Conservation (phyloP, 2,888 invertebrate genomes). For the Adelphocoris suturalis region DNA sequence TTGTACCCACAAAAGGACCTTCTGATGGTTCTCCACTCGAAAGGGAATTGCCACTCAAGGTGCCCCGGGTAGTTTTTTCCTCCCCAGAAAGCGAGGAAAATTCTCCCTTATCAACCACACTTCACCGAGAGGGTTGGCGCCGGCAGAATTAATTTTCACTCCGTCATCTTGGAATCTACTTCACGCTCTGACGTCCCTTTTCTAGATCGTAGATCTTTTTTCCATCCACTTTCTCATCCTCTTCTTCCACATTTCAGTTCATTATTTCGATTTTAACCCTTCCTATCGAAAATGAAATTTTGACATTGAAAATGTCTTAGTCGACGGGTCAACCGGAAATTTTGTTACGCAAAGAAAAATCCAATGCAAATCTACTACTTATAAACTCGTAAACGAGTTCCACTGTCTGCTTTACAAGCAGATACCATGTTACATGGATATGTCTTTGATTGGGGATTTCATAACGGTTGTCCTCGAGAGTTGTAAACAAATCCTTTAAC, state of each 20-base stretch:
- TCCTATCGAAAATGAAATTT: no score
- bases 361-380: no score
- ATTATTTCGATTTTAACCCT: neutral
- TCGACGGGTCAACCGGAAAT: no score
- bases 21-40: slow-evolving; percentile 36
- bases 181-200: slow-evolving; percentile 8
- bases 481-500: no score
- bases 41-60: slow-evolving; percentile 42
- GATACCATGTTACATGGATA: no score
- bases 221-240: neutral
- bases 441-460: no score
- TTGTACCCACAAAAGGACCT: slow-evolving; percentile 8
- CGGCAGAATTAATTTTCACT: slow-evolving; percentile 36
- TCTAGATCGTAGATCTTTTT: neutral
- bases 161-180: slow-evolving; percentile 35
- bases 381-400: no score
- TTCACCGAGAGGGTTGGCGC: slow-evolving; percentile 13
- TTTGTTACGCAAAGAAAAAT: no score
- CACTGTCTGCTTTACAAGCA: no score
- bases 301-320: no score
- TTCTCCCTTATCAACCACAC: slow-evolving; percentile 16
- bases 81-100: neutral
- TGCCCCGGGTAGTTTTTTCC: neutral
- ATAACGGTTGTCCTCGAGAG: no score
- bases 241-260: neutral